Base-by-base conservation (phyloP, 2,797 vertebrate genomes). In the Pyrocephalus nanus region DNA sequence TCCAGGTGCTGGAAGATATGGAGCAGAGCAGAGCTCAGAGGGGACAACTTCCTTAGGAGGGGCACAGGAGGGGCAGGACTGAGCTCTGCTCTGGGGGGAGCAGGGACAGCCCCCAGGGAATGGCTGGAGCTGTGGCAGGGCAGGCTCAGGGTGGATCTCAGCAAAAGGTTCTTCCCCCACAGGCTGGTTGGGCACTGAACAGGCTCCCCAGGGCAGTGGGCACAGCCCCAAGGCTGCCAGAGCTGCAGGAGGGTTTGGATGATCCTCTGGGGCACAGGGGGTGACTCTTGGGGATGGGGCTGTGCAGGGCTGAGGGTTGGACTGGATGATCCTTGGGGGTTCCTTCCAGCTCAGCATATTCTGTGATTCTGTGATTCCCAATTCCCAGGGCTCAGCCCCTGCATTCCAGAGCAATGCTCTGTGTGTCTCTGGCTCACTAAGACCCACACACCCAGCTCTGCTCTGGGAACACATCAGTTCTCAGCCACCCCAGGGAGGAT, bases 401-500 rank as follows among this genome's bases (percentile, higher is more conserved):
- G 23, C 72, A 38, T 27, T 6, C 26, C 82, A 29, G 45, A 43
- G 51, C 9, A 7, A 8, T 2, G 34, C 29, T 51, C 58, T 4
- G 6, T 16, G 29, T 30, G 11, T 2, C 38, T 61, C 40, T 40
- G 55, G 15, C 20, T 69, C 54, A 11, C 10, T 6, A 13, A 16
- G 38, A 15, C 8, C 14, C 0, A 12, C 20, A 5, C 18, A 9
- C 38, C 26, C 40, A 11, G 36, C 64, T 13, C 71, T 48, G 67
- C 64, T 45, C 54, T 29, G 47, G 36, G 38, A 78, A 30, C 45
- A 7, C 58, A 10, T 2, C 47, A 10, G 4, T 25, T 38, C 57
- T 43, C 77, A 18, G 25, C 20, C 43, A 3, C 17, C 23, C 23
- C 62, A 45, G 15, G 2, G 0, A 0, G 9, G 26, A 60, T 17